Base-by-base conservation (phyloP, 2,888 invertebrate genomes). In the Coelinius sp. region DNA sequence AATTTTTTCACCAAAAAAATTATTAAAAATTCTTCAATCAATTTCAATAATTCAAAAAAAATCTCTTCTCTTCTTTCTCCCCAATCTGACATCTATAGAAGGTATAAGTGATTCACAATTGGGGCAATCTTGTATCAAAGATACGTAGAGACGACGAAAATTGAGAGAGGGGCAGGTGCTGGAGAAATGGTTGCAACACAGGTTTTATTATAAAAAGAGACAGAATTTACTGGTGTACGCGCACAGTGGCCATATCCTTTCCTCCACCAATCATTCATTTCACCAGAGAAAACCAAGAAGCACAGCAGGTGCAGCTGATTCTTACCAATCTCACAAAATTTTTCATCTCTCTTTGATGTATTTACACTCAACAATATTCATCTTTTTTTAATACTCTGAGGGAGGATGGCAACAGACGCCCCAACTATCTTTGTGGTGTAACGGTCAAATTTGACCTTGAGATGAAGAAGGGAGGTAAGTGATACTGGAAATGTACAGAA, bases 81-180 rank as follows among this genome's bases (percentile, higher is more conserved):
- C 20, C 67, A 68, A 56, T 64, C 64, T 64, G n/a, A 41, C 38
- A 64, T 64, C 64, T 64, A 44, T 14, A 8, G n/a, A 22, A 41
- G 12, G 17, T 25, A 53, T 25, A 12, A 53, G 62, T 35, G 62
- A 63, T 56, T 53, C 44, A 67, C 31, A 59, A 44, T 41, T 49
- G 59, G 56, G 41, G 31, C 70, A 73, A 73, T 68, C 68, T 68
- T 24, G 64, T 12, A 53, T 53, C 53, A 53, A 59, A 59, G 27
- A 5, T 41, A 41, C 41, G n/a, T n/a, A n/a, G 49, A 20, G 24
- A 31, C 49, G 70, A 68, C 76, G 79, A 81, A 81, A 80, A 80
- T 78, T 74, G 74, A 78, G 78, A 76, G 76, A n/a, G n/a, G n/a
- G 74, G 77, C 84, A 83, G 83, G 81, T 83, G 82, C 82, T 80